Evolutionary conservation across 2,797 vertebrate species (phyloP), one percentile per base, ranked within the genome.

Genomic region (Calcarius lapponicus): DNA sequence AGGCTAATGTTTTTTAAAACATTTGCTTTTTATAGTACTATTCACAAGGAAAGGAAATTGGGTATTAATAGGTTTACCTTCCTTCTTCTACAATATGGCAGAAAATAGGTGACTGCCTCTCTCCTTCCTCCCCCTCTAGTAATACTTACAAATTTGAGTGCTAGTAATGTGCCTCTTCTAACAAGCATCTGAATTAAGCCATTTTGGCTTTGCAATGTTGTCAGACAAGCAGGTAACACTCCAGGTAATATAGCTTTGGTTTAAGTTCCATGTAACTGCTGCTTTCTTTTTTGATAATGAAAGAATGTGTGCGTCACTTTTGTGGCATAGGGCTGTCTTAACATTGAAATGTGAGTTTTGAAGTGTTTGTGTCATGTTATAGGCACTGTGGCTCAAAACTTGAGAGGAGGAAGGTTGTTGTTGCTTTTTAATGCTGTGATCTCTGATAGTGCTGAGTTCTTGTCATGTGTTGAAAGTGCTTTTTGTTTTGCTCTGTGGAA

Each of bases 1-100:
- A 5, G 88, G 76, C 80, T 78, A 61, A 60, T 92, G 67, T 88
- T 93, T 90, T 93, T 92, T 86, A 32, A 93, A 93, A 83, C 34
- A 61, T 51, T 83, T 1, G 3, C 76, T 97, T 94, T 86, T 81
- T 82, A 70, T 79, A 82, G 70, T 81, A 43, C 36, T 11, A 20
- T 84, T 88, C 73, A 88, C 5, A 18, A 88, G 31, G 67, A 92
- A 73, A 47, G 67, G 20, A 86, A 88, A 22, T 76, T 74, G 25
- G 45, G 13, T 95, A 73, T 91, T 86, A 79, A 84, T 80, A 84
- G 38, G 45, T 70, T 60, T 76, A 2, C 72, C 48, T 81, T 67
- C 45, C 56, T 79, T 79, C 38, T 84, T 32, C 19, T 65, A 38
- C 7, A 21, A 10, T 10, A 45, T 85, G 34, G 47, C 53, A 88